Conservation (phyloP, 2,113 vertebrate species). For the Poeciliopsis turrubarensis region DNA sequence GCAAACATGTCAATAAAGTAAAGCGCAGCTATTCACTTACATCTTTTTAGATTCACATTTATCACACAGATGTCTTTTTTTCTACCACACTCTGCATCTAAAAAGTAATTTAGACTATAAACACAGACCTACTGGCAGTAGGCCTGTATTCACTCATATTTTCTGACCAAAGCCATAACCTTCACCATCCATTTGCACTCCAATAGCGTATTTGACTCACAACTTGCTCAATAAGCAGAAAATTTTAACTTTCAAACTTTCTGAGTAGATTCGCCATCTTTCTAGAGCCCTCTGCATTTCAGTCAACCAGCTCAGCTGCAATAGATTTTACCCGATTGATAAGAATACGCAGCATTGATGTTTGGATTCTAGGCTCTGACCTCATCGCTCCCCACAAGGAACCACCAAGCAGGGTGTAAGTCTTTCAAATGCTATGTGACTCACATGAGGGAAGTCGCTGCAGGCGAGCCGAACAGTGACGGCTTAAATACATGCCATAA, state of each 20-base stretch:
- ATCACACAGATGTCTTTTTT: background rate
- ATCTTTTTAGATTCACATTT: background rate
- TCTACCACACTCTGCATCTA: background rate
- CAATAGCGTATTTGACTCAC: conserved; percentile 28
- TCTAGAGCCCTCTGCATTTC: conserved; percentile 35
- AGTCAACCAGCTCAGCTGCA: conserved; percentile 35
- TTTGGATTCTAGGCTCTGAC: conserved; percentile 22
- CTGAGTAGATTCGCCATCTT: conserved; percentile 25
- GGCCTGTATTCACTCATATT: background rate
- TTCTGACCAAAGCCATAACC: conserved; percentile 14
- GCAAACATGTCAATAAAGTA: conserved; percentile 5
- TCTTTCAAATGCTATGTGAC: conserved; percentile 36
- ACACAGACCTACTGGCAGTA: background rate
- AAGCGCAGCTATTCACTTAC: background rate
- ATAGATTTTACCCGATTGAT: conserved; percentile 34
- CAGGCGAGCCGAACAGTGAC: conserved; percentile 12
- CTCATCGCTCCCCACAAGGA: conserved; percentile 16
- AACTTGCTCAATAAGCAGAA: conserved; percentile 43
- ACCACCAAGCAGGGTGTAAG: conserved; percentile 2
- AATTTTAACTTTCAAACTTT: conserved; percentile 30
- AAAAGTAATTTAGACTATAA: background rate
- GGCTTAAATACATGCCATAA: conserved; percentile 16
- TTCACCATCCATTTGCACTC: conserved; percentile 11
- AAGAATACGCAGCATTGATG: conserved; percentile 33
- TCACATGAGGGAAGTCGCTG: conserved; percentile 31